Evolutionary conservation across 2,113 vertebrate genomes (phyloP).

Genomic region (Leptocoma aspasia): DNA sequence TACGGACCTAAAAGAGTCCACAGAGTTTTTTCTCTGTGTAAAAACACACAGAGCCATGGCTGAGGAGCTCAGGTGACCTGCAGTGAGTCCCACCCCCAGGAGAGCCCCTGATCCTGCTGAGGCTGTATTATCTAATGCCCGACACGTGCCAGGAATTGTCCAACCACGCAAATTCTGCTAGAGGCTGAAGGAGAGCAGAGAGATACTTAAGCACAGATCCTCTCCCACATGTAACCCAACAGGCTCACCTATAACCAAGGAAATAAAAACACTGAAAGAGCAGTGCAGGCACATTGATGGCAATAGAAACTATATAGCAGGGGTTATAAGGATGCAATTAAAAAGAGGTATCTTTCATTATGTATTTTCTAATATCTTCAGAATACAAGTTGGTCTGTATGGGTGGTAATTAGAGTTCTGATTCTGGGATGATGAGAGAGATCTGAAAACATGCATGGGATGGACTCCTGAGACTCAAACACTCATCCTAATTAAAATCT

Average conservation of each 20-base stretch:
- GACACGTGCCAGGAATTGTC: neutral
- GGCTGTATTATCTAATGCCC: neutral
- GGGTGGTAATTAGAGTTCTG: constrained; percentile 36
- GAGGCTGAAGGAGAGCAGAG: neutral
- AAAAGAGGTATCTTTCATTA: constrained; percentile 9
- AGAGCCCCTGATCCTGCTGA: neutral
- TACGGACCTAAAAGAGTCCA: no score
- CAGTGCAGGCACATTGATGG: neutral
- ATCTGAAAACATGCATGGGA: neutral
- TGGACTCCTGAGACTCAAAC: neutral
- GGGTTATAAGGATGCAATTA: neutral
- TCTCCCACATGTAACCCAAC: neutral
- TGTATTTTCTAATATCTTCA: constrained; percentile 27
- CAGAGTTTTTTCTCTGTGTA: no score
- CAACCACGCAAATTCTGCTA: neutral
- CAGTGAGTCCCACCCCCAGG: neutral
- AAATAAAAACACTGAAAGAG: neutral
- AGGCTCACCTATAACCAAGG: neutral
- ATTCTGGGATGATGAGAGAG: neutral
- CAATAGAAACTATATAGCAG: neutral
- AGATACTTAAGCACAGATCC: neutral
- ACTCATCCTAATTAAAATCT: constrained; percentile 45
- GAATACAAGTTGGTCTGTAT: constrained; percentile 15
- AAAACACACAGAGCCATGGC: neutral
- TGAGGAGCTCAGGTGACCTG: neutral